phyloP scores from a whole-genome alignment of 1,140 invertebrate species.

The Formica exsecta region DNA sequence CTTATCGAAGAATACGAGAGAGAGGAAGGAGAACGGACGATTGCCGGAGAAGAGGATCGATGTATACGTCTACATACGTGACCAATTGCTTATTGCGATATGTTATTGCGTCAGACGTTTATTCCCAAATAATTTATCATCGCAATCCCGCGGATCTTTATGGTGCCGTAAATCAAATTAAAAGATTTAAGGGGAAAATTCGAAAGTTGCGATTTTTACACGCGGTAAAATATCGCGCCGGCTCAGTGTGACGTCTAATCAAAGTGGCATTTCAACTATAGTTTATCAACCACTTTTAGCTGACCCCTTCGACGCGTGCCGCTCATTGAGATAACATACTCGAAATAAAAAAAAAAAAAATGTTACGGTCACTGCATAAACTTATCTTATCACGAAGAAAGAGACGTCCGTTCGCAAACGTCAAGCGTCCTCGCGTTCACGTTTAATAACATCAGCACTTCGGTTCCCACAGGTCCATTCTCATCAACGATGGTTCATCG shows the following conservation, averaged over 20 bases:
- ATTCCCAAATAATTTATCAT: conserved; percentile 67
- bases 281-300: conserved; percentile 13
- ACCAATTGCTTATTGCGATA: conserved; percentile 21
- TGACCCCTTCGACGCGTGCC: background rate
- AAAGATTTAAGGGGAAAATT: conserved; percentile 68
- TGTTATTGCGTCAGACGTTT: conserved; percentile 50
- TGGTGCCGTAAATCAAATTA: conserved; percentile 70
- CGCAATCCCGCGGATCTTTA: conserved; percentile 65
- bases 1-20: background rate
- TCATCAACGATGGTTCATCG: conserved; percentile 68
- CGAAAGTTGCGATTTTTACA: conserved; percentile 59
- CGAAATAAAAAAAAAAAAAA: conserved; percentile 23
- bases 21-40: background rate
- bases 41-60: background rate
- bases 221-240: conserved; percentile 24
- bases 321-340: conserved; percentile 34
- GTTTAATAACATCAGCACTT: conserved; percentile 33
- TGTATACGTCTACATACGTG: conserved; percentile 5
- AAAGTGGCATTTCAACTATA: background rate
- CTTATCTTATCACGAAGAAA: background rate
- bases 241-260: background rate
- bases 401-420: conserved; percentile 29
- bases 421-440: conserved; percentile 34
- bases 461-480: conserved; percentile 85
- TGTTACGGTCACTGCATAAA: conserved; percentile 1